These are phyloP conservation scores for Caenorhabditis sp. DNA, from an alignment of 2,888 invertebrate species.

Conservation along the genomic window DNA sequence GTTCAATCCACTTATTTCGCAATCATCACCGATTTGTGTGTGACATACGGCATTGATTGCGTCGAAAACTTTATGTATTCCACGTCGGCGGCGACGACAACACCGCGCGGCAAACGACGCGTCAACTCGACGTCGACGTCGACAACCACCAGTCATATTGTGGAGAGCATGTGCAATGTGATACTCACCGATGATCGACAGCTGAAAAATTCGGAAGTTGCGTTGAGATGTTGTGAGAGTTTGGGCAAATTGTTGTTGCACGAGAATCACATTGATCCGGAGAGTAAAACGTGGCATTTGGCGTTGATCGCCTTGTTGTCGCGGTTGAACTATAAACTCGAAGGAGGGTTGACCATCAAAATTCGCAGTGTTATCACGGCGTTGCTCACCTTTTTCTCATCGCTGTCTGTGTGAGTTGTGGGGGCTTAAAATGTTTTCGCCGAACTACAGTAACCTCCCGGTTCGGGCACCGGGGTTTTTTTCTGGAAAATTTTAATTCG, in stretches of 20 bases:
- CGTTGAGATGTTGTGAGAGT: slow-evolving; percentile 13
- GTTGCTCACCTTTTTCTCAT: slow-evolving; percentile 20
- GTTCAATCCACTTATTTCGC: not conserved
- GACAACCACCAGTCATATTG: not conserved
- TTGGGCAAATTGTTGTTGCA: slow-evolving; percentile 16
- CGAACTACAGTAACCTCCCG: not conserved
- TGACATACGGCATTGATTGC: not conserved
- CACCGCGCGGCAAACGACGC: no score
- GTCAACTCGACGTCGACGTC: not conserved
- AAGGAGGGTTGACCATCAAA: not conserved
- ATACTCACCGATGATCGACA: not conserved
- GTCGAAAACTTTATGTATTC: not conserved
- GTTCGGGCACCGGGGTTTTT: not conserved
- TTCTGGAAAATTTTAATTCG: no score
- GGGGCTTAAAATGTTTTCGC: slow-evolving; percentile 6
- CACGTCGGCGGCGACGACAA: not conserved
- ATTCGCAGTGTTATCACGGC: slow-evolving; percentile 19
- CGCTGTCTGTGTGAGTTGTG: not conserved
- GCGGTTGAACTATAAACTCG: slow-evolving; percentile 10
- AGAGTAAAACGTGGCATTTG: slow-evolving; percentile 3
- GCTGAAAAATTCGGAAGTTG: not conserved
- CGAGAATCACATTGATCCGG: not conserved
- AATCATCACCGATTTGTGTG: slow-evolving; percentile 8
- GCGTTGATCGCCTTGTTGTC: slow-evolving; percentile 12
- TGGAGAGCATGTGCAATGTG: slow-evolving; percentile 3